These are phyloP conservation scores for Jordanella pulchra DNA, from an alignment of 2,797 vertebrate species.

Conservation along the genomic window DNA sequence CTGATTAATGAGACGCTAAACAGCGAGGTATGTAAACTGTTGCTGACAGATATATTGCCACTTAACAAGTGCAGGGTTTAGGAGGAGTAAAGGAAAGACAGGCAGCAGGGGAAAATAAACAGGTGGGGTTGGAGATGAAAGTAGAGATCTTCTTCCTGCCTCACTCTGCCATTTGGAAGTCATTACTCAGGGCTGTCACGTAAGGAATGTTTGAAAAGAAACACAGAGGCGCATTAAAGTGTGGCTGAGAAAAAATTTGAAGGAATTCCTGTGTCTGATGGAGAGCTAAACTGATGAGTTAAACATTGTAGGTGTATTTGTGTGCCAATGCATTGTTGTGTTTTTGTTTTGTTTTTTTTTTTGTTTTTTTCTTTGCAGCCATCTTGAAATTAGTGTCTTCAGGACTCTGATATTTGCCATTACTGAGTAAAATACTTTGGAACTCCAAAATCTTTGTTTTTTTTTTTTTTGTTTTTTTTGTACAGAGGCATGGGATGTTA, in stretches of 20 bases:
- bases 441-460: background rate
- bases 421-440: background rate
- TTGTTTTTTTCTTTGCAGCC: conserved; percentile 4
- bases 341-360: too few species aligned
- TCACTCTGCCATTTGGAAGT: conserved; percentile 49
- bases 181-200: conserved; percentile 60
- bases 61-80: conserved; percentile 19
- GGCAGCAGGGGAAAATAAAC: conserved; percentile 8
- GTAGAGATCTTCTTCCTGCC: conserved; percentile 11
- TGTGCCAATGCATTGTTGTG: conserved; percentile 1
- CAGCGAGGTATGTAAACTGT: background rate
- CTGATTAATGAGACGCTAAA: conserved; percentile 19
- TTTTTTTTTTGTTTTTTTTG: background rate
- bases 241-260: conserved; percentile 38
- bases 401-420: background rate
- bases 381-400: conserved; percentile 2
- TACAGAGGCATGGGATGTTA: background rate
- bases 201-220: conserved; percentile 47
- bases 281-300: conserved; percentile 46
- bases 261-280: conserved; percentile 43
- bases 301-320: conserved; percentile 10
- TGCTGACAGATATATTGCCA: conserved; percentile 20
- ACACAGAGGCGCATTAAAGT: conserved; percentile 30
- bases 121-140: conserved; percentile 11
- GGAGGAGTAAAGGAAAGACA: conserved; percentile 3